Conservation (phyloP, 2,797 vertebrate genomes). For the Selene dorsalis region DNA sequence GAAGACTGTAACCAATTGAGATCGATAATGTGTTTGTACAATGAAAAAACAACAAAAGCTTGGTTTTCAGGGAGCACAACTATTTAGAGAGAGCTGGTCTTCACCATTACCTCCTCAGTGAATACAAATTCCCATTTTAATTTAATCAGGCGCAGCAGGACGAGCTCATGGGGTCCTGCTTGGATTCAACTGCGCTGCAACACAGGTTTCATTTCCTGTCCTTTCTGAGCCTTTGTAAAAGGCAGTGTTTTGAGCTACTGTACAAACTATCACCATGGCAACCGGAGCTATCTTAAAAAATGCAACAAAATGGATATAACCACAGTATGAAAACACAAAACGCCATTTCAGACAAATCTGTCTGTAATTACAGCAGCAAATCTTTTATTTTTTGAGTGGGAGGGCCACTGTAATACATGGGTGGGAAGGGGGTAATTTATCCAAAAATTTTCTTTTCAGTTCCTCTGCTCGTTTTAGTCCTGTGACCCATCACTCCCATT, state of each 20-base stretch:
- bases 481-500: constrained; percentile 44
- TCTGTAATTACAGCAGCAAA: constrained; percentile 44
- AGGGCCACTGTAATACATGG: constrained; percentile 24
- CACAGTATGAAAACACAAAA: constrained; percentile 45
- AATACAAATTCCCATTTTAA: constrained; percentile 72
- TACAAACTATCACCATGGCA: constrained; percentile 75
- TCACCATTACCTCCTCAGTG: constrained; percentile 41
- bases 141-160: constrained; percentile 73
- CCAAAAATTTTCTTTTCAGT: constrained; percentile 22
- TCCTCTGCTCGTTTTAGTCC: constrained; percentile 20
- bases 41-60: constrained; percentile 23
- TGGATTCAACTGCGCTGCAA: constrained; percentile 56
- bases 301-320: constrained; percentile 58
- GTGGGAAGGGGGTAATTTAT: constrained; percentile 34
- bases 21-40: constrained; percentile 37
- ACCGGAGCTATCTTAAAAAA: constrained; percentile 63
- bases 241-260: constrained; percentile 68
- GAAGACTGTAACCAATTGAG: constrained; percentile 7
- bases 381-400: constrained; percentile 50
- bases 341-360: constrained; percentile 32
- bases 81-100: constrained; percentile 35
- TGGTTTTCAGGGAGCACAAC: constrained; percentile 40
- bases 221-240: constrained; percentile 46
- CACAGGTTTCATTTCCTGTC: constrained; percentile 76
- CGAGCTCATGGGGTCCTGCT: constrained; percentile 65